Conservation (phyloP, 2,888 invertebrate genomes). For the Seira musarum region DNA sequence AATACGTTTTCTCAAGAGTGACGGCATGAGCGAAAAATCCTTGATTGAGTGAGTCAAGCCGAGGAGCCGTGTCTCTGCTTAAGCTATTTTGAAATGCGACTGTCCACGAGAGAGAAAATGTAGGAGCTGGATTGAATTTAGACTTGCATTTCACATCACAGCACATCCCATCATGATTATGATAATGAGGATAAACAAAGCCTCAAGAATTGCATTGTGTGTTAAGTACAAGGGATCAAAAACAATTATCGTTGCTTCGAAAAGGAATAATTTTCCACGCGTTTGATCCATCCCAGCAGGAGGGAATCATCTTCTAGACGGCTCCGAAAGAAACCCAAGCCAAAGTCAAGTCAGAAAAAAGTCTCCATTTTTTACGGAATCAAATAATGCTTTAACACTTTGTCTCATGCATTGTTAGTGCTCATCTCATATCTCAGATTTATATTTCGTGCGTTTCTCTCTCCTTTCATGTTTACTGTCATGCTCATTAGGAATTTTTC, state of each 20-base stretch:
- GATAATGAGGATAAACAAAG: conserved; percentile 2
- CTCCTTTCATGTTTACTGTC: too few relatives aligned
- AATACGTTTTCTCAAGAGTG: too few relatives aligned
- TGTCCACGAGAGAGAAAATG: conserved; percentile 27
- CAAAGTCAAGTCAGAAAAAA: too few relatives aligned
- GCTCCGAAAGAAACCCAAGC: too few relatives aligned
- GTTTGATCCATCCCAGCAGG: conserved; percentile 55
- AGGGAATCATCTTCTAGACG: conserved; percentile 29
- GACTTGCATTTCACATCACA: too few relatives aligned
- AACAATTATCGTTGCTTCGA: conserved; percentile 45
- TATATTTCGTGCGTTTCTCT: too few relatives aligned
- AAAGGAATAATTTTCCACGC: conserved; percentile 53
- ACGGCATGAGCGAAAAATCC: conserved; percentile 48
- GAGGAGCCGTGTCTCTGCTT: conserved; percentile 36
- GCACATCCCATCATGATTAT: too few relatives aligned
- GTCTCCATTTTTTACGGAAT: too few relatives aligned
- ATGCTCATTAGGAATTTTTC: conserved; percentile 51
- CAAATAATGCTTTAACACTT: too few relatives aligned
- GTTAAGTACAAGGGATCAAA: conserved; percentile 47
- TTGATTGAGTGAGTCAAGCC: conserved; percentile 47
- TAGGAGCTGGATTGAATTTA: too few relatives aligned
- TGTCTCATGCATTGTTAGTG: too few relatives aligned
- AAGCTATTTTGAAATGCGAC: conserved; percentile 52
- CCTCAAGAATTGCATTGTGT: conserved; percentile 14
- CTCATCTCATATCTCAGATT: too few relatives aligned